A percentile compares a stretch with the other conserved stretches of the same genome.
phyloP scores from a whole-genome alignment of 2,888 invertebrate species.

The Prosapia bicincta region DNA sequence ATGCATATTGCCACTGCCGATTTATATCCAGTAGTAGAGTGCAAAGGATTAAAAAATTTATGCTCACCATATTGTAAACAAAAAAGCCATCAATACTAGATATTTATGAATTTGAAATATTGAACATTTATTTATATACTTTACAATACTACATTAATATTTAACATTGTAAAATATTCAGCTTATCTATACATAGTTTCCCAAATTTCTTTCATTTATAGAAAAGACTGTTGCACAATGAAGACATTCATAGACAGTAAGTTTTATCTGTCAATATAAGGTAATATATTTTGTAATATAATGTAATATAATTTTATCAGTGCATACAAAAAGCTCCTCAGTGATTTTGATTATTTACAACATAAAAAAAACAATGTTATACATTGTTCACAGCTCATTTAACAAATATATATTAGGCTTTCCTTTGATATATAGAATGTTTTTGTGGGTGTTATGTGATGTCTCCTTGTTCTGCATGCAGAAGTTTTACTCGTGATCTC shows the following conservation, averaged over 20 bases:
- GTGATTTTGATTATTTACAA: background rate
- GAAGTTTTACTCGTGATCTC: background rate
- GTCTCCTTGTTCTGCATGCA: background rate
- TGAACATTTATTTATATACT: no score
- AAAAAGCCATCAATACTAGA: no score
- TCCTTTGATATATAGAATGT: background rate
- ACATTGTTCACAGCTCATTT: background rate
- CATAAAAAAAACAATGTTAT: background rate
- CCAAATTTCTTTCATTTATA: background rate
- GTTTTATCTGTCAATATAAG: background rate
- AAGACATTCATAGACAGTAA: no score
- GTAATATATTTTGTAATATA: no score
- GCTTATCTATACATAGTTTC: no score
- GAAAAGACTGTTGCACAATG: background rate
- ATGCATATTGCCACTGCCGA: no score
- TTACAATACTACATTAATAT: no score
- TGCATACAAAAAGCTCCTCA: background rate
- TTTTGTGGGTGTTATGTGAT: background rate
- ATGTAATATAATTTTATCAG: background rate
- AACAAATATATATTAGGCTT: background rate
- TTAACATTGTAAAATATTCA: no score
- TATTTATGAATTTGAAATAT: no score
- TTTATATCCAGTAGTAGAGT: no score
- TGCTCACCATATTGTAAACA: no score
- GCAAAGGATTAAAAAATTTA: no score